These are phyloP conservation scores for Galerucella nymphaeae DNA, from an alignment of 2,888 invertebrate species.

Conservation along the genomic window DNA sequence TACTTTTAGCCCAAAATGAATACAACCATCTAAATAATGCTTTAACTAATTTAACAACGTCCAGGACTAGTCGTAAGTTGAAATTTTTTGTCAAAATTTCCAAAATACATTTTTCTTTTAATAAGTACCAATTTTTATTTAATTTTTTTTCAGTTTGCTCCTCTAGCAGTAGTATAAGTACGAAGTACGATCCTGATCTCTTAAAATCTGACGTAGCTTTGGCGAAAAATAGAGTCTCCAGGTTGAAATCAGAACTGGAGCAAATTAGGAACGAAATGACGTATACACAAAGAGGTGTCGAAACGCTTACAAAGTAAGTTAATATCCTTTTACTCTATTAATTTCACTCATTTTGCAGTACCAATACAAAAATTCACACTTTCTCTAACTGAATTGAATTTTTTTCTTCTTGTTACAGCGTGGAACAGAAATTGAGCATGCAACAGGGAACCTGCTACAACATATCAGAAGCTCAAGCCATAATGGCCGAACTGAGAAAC, in stretches of 20 bases:
- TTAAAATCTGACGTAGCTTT: constrained; percentile 91
- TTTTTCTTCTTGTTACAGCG: constrained; percentile 67
- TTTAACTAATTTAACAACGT: constrained; percentile 84
- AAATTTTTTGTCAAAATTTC: neutral
- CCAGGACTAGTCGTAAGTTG: constrained; percentile 90
- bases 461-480: constrained; percentile 94
- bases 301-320: constrained; percentile 88
- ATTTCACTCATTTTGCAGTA: too few species aligned
- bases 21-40: constrained; percentile 93
- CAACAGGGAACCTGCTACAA: constrained; percentile 90
- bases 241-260: constrained; percentile 88
- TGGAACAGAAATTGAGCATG: constrained; percentile 88
- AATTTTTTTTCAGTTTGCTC: constrained; percentile 80
- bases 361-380: too few species aligned
- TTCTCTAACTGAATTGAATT: neutral
- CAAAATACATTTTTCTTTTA: neutral
- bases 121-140: constrained; percentile 8
- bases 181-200: constrained; percentile 94
- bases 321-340: constrained; percentile 10
- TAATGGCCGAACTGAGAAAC: constrained; percentile 91
- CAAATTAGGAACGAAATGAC: constrained; percentile 93
- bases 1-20: constrained; percentile 94
- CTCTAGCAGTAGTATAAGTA: constrained; percentile 87
- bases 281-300: constrained; percentile 91
- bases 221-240: constrained; percentile 88